Conservation (phyloP, 2,797 vertebrate species). For the Xerus rutilus region DNA sequence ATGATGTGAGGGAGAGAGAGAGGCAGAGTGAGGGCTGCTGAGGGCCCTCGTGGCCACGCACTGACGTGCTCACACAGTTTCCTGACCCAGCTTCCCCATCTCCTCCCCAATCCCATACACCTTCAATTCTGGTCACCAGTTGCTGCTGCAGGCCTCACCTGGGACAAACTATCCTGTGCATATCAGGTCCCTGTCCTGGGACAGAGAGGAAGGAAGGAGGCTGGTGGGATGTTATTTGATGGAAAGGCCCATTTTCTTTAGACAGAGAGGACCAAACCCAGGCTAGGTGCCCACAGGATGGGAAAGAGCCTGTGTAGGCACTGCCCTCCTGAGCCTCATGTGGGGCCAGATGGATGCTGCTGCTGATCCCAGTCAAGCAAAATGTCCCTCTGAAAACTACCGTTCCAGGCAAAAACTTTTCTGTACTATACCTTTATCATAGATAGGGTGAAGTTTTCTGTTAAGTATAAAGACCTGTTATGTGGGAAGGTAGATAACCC, state of each 20-base stretch:
- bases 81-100: background rate
- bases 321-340: background rate
- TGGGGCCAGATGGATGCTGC: background rate
- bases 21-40: background rate
- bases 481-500: constrained; percentile 54
- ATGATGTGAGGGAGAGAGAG: no score
- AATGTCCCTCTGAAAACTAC: background rate
- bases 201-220: background rate
- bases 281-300: background rate
- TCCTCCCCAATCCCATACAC: background rate
- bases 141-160: background rate
- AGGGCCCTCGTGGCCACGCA: background rate
- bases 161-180: no score
- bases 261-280: background rate
- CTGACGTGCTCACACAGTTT: background rate
- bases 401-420: background rate
- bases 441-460: constrained; percentile 7
- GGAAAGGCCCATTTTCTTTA: background rate
- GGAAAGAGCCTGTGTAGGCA: background rate
- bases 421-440: constrained; percentile 22
- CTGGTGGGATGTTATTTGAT: background rate
- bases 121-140: no score
- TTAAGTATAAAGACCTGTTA: constrained; percentile 32
- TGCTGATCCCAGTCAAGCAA: no score
- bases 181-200: background rate